A percentile compares a stretch with the other conserved stretches of the same genome.
Evolutionary conservation across 2,113 vertebrate genomes (phyloP).

Genomic region (Aphyosemion australe): DNA sequence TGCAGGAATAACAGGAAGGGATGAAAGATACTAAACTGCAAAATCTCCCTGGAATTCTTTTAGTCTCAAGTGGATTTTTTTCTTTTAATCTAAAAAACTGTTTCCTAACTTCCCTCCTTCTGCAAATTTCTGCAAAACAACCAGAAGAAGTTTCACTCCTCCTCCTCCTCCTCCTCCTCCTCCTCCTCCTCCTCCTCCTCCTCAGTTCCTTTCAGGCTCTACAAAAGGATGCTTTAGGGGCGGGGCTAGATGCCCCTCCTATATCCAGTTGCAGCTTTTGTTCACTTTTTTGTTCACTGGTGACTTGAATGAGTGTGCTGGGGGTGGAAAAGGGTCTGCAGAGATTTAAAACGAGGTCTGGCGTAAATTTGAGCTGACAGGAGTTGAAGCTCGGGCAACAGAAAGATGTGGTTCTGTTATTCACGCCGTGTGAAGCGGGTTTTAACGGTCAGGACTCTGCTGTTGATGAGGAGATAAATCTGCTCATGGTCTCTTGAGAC

Average conservation of each 20-base stretch:
- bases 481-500: too few relatives aligned
- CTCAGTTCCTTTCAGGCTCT: constrained; percentile 39
- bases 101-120: neutral
- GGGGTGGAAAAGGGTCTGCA: constrained; percentile 1
- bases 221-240: constrained; percentile 50
- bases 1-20: too few relatives aligned
- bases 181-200: constrained; percentile 5
- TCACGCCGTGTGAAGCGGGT: neutral
- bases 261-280: constrained; percentile 51
- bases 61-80: neutral
- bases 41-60: too few relatives aligned
- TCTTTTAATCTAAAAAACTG: neutral
- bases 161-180: constrained; percentile 2
- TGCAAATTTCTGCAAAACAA: constrained; percentile 11
- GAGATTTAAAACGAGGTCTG: constrained; percentile 9
- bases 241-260: constrained; percentile 23
- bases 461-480: too few relatives aligned
- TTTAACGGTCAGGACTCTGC: too few relatives aligned
- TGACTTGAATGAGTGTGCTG: constrained; percentile 41
- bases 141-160: constrained; percentile 11
- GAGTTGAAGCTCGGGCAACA: constrained; percentile 11
- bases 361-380: constrained; percentile 27
- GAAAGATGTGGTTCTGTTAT: constrained; percentile 19
- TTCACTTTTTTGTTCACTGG: constrained; percentile 54
- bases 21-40: neutral